Evolutionary conservation across 2,797 vertebrate genomes (phyloP), one percentile per base, ranked within the genome.

Genomic region (Mus minutoides): DNA sequence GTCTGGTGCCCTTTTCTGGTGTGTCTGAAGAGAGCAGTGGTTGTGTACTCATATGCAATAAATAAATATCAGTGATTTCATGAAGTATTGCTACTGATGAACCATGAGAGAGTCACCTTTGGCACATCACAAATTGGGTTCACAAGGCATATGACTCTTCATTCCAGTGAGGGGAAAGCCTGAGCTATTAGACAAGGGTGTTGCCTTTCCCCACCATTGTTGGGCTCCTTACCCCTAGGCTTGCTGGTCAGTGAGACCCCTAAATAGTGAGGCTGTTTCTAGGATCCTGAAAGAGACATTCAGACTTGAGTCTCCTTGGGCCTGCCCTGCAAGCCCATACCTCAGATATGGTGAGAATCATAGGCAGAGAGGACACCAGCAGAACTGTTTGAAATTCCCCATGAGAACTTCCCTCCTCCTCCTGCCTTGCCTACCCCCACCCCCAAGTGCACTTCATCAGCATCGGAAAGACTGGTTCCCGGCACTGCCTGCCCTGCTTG

Each of bases 401-500:
- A 69, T 86, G 26, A 95, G 95, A 96, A n/a, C 37, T 88, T 95
- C 95, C 92, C 97, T 95, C 95, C 95, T 91, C 96, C 87, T 92
- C 24, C 92, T 95, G 94, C 91, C 54, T 91, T 96, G 82, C 97
- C 97, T 46, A 52, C 31, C 84, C 83, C 84, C 46, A 69, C 43
- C 96, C 96, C 3, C 10, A 78, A 97, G 97, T 94, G 56, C 97
- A 97, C 97, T 96, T 97, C 97, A 97, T 98, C 97, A 97, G 96
- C 95, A 94, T 97, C 92, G 79, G 94, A 97, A 98, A 96, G 76
- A 95, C 95, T 69, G 84, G 89, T 98, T 98, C 97, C 97, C 97
- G 97, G 97, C 97, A 98, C 88, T 97, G 97, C 96, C 97, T 97
- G 97, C 96, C 95, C 94, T 96, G 95, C 92, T 97, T 98, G 97